A percentile compares a stretch with the other conserved stretches of the same genome.
Evolutionary conservation across 1,140 invertebrate species (phyloP).

Genomic region (Ostrea denselamellosa): DNA sequence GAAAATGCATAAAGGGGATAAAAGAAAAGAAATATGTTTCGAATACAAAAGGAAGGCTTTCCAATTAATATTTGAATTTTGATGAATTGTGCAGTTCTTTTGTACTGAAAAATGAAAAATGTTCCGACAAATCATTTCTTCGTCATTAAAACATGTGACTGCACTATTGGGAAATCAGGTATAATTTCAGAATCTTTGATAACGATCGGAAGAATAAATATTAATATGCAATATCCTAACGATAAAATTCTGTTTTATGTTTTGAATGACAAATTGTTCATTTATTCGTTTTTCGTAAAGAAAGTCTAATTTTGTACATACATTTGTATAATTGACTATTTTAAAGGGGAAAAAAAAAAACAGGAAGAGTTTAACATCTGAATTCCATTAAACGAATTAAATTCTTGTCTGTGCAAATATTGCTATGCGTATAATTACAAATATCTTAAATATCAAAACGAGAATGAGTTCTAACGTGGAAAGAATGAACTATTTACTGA

Average conservation of each 20-base stretch:
- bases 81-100: not conserved
- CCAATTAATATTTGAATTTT: constrained; percentile 1
- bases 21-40: not conserved
- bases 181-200: not conserved
- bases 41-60: not conserved
- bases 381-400: constrained; percentile 1
- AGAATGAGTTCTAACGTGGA: too few relatives aligned
- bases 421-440: not conserved
- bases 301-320: not conserved
- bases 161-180: not conserved
- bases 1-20: constrained; percentile 7
- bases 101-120: not conserved
- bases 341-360: not conserved
- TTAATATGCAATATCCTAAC: constrained; percentile 17
- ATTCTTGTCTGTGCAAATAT: not conserved
- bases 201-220: constrained; percentile 9
- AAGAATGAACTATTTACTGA: too few relatives aligned
- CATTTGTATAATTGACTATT: not conserved
- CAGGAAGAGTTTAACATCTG: not conserved
- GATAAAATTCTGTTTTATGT: not conserved
- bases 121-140: not conserved
- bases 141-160: not conserved
- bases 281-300: not conserved
- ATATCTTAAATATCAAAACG: too few relatives aligned
- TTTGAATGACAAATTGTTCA: constrained; percentile 8